Base-by-base conservation (phyloP, 2,888 invertebrate species). In the Pachliopta kotzebuea region DNA sequence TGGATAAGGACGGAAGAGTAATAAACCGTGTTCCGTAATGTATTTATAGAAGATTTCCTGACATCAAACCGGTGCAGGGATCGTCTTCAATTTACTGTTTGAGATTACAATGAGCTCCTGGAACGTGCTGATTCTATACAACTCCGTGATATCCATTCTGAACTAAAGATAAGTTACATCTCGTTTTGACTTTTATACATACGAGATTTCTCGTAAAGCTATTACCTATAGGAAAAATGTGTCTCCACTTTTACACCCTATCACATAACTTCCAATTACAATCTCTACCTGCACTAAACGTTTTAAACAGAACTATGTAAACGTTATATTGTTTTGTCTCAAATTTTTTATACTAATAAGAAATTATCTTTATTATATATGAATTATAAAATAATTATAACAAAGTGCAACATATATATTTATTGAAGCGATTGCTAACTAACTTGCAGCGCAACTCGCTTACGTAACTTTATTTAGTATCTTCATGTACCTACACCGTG, bases 1-100 rank as follows among this genome's bases (percentile, higher is more conserved):
- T 88, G 87, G 85, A 88, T 85, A 84, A 86, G 85, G 88, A 88
- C 85, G 85, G 88, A 83, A 77, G 78, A 90, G 90, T 90, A 88
- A 89, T 88, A 90, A 90, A 88, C 84, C 88, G 87, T 88, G 89
- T 90, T 88, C 86, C 71, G 76, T 90, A 90, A 90, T 88, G 87
- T 89, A 86, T 89, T 89, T 90, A 89, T 86, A 82, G 83, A 80
- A 81, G 84, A 84, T 83, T 77, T 82, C 78, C 81, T 78, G 79
- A 76, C 80, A 78, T 75, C 76, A 78, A 76, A 74, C 75, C 78
- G 77, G 74, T 80, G 80, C 80, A 76, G 75, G 76, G 82, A 82
- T 86, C 83, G 81, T 79, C 84, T 86, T 76, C 83, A 81, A 84
- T 86, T 85, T 86, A 79, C 79, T 79, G 76, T 76, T 77, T 70